A percentile compares a stretch with the other conserved stretches of the same genome.
Conservation (phyloP, 1,140 invertebrate genomes). For the Reticulitermes speratus region DNA sequence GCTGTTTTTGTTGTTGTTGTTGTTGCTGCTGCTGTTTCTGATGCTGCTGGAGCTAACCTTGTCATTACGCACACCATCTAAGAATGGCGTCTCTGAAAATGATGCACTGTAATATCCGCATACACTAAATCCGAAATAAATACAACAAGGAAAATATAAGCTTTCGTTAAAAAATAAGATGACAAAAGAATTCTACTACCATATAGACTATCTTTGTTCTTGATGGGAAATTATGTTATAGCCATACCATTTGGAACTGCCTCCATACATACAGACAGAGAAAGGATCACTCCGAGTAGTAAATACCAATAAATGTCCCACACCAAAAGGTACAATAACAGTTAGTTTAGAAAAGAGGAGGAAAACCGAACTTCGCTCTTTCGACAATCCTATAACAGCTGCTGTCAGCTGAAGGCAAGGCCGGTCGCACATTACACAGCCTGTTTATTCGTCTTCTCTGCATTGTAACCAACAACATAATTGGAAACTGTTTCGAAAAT, state of each 20-base stretch:
- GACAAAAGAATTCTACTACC: not conserved
- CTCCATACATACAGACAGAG: slow-evolving; percentile 19
- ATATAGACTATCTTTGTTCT: slow-evolving; percentile 22
- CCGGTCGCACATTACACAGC: not conserved
- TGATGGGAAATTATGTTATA: slow-evolving; percentile 30
- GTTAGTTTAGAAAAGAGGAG: slow-evolving; percentile 27
- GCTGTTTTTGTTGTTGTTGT: no score
- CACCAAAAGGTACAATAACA: slow-evolving; percentile 30
- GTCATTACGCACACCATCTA: not conserved
- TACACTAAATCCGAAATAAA: not conserved
- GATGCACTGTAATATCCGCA: not conserved
- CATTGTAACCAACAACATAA: no score
- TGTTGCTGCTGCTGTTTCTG: no score
- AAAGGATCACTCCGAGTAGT: slow-evolving; percentile 27
- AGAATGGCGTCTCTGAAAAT: not conserved
- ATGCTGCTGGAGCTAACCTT: not conserved
- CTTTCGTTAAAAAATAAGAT: not conserved
- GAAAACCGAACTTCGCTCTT: slow-evolving; percentile 19
- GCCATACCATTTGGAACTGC: slow-evolving; percentile 26
- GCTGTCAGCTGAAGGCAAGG: not conserved
- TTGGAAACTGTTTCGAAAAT: no score
- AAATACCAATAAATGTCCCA: slow-evolving; percentile 30
- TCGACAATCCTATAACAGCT: slow-evolving; percentile 28
- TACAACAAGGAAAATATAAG: not conserved
- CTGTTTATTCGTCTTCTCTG: no score